Conservation (phyloP, 2,888 invertebrate genomes). For the Machimus rusticus region DNA sequence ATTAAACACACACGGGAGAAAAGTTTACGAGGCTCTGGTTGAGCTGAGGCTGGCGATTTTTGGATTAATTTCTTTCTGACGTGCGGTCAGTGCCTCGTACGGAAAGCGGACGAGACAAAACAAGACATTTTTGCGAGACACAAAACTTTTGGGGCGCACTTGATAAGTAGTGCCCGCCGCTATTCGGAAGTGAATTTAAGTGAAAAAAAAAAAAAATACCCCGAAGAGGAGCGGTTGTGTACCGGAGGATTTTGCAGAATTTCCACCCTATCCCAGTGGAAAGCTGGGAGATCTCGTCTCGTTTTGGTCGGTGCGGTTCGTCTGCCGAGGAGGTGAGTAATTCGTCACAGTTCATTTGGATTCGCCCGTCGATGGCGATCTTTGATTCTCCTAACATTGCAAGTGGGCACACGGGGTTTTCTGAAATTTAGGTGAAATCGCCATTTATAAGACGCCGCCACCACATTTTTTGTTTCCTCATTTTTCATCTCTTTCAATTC, state of each 20-base stretch:
- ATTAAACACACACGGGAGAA: slow-evolving; percentile 43
- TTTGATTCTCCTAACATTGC: not conserved
- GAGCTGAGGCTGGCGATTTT: not conserved
- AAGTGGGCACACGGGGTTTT: not conserved
- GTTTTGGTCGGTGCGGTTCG: not conserved
- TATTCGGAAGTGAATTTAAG: not conserved
- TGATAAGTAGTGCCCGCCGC: not conserved
- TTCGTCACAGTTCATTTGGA: not conserved
- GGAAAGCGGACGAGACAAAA: not conserved
- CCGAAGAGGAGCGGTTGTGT: not conserved
- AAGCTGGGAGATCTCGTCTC: not conserved
- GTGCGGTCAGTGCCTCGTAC: not conserved
- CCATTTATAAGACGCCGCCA: slow-evolving; percentile 51
- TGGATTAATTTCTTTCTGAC: slow-evolving; percentile 2
- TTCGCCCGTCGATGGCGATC: no score
- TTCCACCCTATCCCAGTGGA: not conserved
- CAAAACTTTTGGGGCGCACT: not conserved
- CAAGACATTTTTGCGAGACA: not conserved
- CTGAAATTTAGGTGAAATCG: slow-evolving; percentile 46
- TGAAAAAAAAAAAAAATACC: not conserved
- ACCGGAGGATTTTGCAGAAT: not conserved
- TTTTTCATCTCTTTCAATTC: slow-evolving; percentile 40
- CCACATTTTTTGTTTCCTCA: slow-evolving; percentile 49
- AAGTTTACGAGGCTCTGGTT: not conserved
- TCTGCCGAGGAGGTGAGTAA: not conserved